phyloP scores from a whole-genome alignment of 2,888 invertebrate genomes.

The Cephus rjabovi region DNA sequence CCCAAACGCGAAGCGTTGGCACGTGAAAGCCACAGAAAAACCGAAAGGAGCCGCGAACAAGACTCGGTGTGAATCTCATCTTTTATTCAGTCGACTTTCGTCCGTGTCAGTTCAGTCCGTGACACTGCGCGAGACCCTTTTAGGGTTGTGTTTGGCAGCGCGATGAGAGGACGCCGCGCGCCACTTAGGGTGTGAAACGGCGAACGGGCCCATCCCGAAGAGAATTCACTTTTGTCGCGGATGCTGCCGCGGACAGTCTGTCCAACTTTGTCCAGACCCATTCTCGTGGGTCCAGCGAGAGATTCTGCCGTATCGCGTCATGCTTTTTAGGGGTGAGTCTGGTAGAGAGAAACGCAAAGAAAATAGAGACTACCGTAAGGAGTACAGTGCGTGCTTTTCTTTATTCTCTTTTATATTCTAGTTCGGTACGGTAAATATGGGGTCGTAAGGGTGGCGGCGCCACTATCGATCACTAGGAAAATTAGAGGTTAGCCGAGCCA shows the following conservation, averaged over 20 bases:
- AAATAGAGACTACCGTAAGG: background rate
- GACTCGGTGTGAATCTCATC: slow-evolving; percentile 63
- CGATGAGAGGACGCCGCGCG: slow-evolving; percentile 52
- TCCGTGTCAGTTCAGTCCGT: slow-evolving; percentile 28
- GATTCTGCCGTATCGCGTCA: background rate
- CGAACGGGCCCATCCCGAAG: slow-evolving; percentile 27
- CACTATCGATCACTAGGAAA: slow-evolving; percentile 35
- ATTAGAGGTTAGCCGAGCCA: slow-evolving; percentile 37
- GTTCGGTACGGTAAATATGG: background rate
- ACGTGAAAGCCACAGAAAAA: slow-evolving; percentile 46
- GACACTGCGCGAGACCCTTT: slow-evolving; percentile 32
- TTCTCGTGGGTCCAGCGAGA: background rate
- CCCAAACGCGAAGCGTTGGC: background rate
- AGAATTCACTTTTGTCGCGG: background rate
- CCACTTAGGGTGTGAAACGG: slow-evolving; percentile 61
- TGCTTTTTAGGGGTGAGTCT: background rate
- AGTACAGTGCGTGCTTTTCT: background rate
- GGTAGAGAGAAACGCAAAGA: background rate
- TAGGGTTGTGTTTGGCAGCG: slow-evolving; percentile 20
- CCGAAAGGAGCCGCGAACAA: slow-evolving; percentile 53
- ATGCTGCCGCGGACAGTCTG: background rate
- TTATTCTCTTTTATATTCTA: background rate
- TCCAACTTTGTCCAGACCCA: background rate
- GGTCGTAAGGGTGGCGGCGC: background rate
- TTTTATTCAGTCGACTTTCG: slow-evolving; percentile 51